Evolutionary conservation across 1,140 invertebrate genomes (phyloP).

Genomic region (Brachionus asplanchnoidis): DNA sequence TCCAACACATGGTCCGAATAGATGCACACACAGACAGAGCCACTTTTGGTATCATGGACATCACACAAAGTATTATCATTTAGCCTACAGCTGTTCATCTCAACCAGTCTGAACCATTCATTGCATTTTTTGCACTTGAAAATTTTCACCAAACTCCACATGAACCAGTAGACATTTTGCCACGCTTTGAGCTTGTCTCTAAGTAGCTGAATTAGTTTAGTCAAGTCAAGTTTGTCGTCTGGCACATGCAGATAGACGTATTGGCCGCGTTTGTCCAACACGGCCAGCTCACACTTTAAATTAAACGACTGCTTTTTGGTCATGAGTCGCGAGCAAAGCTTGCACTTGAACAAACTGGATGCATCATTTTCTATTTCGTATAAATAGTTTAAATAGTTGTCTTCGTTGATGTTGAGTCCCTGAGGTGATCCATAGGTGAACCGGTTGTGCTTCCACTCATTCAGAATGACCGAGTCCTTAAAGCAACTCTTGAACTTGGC

Average conservation of each 20-base stretch:
- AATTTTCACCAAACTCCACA: conserved; percentile 64
- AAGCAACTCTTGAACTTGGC: conserved; percentile 69
- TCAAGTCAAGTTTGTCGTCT: conserved; percentile 71
- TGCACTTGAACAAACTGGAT: conserved; percentile 19
- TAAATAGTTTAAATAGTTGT: conserved; percentile 65
- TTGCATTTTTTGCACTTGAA: conserved; percentile 39
- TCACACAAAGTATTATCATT: conserved; percentile 4
- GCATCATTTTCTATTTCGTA: conserved; percentile 61
- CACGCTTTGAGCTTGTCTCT: conserved; percentile 71
- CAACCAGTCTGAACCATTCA: conserved; percentile 27
- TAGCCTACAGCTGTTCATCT: conserved; percentile 8
- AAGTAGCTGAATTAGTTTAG: conserved; percentile 68
- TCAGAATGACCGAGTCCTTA: conserved; percentile 63
- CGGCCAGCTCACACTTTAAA: conserved; percentile 22
- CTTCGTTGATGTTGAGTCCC: conserved; percentile 64
- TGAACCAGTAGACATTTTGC: conserved; percentile 77
- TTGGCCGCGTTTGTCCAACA: conserved; percentile 35
- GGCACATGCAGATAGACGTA: conserved; percentile 55
- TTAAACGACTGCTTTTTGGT: conserved; percentile 21
- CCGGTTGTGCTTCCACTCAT: conserved; percentile 56
- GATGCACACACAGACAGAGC: neutral
- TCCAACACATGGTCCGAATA: conserved; percentile 36
- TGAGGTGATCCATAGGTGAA: conserved; percentile 52
- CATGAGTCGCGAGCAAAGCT: conserved; percentile 33
- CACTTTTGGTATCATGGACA: neutral